Evolutionary conservation across 2,113 vertebrate genomes (phyloP), one percentile per base, ranked within the genome.

Genomic region (Forbesichthys agassizii): DNA sequence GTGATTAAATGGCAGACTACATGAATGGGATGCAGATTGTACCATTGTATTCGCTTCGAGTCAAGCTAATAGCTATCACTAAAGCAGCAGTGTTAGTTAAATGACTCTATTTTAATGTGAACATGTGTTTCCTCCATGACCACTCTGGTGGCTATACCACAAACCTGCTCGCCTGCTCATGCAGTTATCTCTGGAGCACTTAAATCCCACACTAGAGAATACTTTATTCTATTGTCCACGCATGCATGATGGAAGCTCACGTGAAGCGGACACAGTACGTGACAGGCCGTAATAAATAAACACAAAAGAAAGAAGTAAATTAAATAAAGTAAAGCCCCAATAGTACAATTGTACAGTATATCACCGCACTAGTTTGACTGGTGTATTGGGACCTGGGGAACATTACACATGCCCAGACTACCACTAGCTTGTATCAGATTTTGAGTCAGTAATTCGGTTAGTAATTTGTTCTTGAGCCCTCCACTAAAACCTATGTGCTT

Each of bases 401-500:
- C 49, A 66, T 52, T 65, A 76, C 73, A 57, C 61, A 66, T 69
- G 54, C 36, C 61, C 51, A 18, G 77, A 68, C 57, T 47, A 47
- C 52, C 68, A 64, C 57, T 11, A 62, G 58, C 52, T 74, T 42
- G 36, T 68, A 0, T 1, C 56, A 51, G 77, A 65, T 52, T 59
- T 42, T 83, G 86, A 88, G 64, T 87, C 85, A 85, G 64, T 84
- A 64, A 66, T 71, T 67, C 84, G 71, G 79, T 84, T 81, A 85
- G 70, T 86, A 83, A 86, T 84, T 81, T 85, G 77, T 84, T 88
- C 81, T 71, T 80, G 77, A 88, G 84, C 79, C 82, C 47, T 81
- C 54, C 76, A 79, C 78, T 77, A 86, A 84, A 71, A 82, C 73
- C 69, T 73, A 55, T 46, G 71, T 57, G 69, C 77, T 79, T 84